Conservation (phyloP, 2,113 vertebrate species). For the Oncorhynchus keta region DNA sequence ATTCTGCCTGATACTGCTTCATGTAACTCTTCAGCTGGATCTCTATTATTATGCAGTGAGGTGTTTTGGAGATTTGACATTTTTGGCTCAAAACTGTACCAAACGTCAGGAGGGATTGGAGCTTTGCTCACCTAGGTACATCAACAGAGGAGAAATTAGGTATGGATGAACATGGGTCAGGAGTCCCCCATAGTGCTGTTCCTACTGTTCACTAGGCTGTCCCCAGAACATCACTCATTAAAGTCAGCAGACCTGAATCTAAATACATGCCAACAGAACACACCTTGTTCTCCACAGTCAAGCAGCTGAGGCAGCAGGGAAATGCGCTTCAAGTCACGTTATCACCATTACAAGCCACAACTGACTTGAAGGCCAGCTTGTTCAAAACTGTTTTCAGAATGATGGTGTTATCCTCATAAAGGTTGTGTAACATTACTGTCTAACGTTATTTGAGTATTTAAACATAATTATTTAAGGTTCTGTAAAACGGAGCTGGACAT, state of each 20-base stretch:
- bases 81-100: neutral
- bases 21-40: neutral
- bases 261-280: slow-evolving; percentile 59
- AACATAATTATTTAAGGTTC: slow-evolving; percentile 16
- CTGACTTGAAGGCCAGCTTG: slow-evolving; percentile 10
- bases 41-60: neutral
- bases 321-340: slow-evolving; percentile 12
- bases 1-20: neutral
- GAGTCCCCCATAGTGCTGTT: slow-evolving; percentile 7
- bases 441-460: slow-evolving; percentile 27
- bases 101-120: neutral
- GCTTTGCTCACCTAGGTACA: slow-evolving; percentile 24
- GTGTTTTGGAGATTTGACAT: neutral
- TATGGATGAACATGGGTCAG: slow-evolving; percentile 12
- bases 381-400: slow-evolving; percentile 17
- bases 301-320: slow-evolving; percentile 21
- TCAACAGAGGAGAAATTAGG: slow-evolving; percentile 48
- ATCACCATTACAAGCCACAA: slow-evolving; percentile 26
- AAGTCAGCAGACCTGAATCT: slow-evolving; percentile 66
- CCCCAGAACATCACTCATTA: slow-evolving; percentile 48
- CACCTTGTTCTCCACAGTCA: slow-evolving; percentile 43
- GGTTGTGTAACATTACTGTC: slow-evolving; percentile 5
- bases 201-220: slow-evolving; percentile 32
- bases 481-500: slow-evolving; percentile 37
- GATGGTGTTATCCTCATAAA: slow-evolving; percentile 26